Conservation (phyloP, 2,797 vertebrate species). For the Enteromius fasciolatus region DNA sequence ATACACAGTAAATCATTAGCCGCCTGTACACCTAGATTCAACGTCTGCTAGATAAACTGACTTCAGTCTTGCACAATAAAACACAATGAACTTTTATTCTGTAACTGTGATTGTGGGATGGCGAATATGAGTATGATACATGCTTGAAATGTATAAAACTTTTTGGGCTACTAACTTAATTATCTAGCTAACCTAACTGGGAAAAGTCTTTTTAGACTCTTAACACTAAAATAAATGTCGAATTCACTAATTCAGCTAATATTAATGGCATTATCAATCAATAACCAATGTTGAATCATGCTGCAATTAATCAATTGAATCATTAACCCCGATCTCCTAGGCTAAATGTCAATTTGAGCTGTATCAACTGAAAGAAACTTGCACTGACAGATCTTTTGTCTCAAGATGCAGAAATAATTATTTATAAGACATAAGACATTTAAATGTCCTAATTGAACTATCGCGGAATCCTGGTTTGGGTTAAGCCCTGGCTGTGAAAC, state of each 20-base stretch:
- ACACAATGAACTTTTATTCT: background rate
- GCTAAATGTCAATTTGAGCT: too few relatives aligned
- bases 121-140: conserved; percentile 22
- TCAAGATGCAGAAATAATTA: too few relatives aligned
- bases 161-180: background rate
- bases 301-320: background rate
- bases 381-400: too few relatives aligned
- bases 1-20: conserved; percentile 22
- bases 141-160: conserved; percentile 4
- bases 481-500: too few relatives aligned
- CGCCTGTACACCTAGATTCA: background rate
- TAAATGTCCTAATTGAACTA: too few relatives aligned
- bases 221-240: background rate
- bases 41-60: background rate
- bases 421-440: too few relatives aligned
- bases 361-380: too few relatives aligned
- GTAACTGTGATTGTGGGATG: background rate
- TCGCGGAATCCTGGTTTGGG: too few relatives aligned
- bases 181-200: background rate
- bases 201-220: background rate
- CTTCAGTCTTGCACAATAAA: conserved; percentile 4
- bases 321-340: background rate
- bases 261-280: background rate
- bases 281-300: background rate
- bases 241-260: background rate